Conservation (phyloP, 2,888 invertebrate species). For the Cremastinae sp. region DNA sequence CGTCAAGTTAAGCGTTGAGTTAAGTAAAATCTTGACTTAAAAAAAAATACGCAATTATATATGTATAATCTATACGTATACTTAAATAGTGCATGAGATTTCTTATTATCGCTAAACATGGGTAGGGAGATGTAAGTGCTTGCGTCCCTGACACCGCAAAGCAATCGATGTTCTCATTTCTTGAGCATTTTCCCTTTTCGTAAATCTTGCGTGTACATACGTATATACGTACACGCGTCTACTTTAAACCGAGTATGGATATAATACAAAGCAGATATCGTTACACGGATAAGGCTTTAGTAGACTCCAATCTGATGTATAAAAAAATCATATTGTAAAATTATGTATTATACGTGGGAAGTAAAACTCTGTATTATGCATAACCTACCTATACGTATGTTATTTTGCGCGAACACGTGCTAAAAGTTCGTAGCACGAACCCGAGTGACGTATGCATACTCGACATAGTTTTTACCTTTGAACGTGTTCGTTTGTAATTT, state of each 20-base stretch:
- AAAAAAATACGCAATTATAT: too few relatives aligned
- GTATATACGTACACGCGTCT: background rate
- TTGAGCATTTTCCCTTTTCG: conserved; percentile 21
- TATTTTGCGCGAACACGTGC: background rate
- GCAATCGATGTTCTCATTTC: conserved; percentile 52
- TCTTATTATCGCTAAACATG: conserved; percentile 34
- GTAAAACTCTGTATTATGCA: too few relatives aligned
- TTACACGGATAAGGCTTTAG: conserved; percentile 22
- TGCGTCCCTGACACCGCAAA: conserved; percentile 51
- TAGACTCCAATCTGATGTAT: background rate
- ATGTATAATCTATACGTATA: too few relatives aligned
- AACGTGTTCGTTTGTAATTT: conserved; percentile 9
- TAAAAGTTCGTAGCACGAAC: background rate
- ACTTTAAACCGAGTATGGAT: background rate
- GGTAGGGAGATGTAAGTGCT: conserved; percentile 4
- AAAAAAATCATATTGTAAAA: conserved; percentile 12
- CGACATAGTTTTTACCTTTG: conserved; percentile 15
- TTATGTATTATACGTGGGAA: background rate
- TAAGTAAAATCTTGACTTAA: too few relatives aligned
- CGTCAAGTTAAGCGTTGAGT: too few relatives aligned
- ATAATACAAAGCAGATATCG: conserved; percentile 4
- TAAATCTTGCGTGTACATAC: conserved; percentile 12
- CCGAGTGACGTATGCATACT: background rate
- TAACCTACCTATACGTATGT: background rate
- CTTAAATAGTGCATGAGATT: too few relatives aligned